Evolutionary conservation across 2,888 invertebrate species (phyloP).

Genomic region (Orchesella flavescens): DNA sequence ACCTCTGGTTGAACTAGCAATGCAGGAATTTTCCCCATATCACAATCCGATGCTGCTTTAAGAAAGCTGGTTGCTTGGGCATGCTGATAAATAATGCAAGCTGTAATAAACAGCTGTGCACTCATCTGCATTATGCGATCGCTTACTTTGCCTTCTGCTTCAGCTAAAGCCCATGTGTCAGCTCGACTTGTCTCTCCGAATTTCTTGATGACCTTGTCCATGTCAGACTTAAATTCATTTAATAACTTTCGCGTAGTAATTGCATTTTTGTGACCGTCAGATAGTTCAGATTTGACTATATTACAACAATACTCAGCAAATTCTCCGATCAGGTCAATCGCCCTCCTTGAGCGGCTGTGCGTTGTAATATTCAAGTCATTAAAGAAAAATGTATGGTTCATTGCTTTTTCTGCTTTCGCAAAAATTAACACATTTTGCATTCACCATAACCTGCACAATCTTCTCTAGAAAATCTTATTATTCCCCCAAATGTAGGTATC

Average conservation of each 20-base stretch:
- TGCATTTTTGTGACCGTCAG: not conserved
- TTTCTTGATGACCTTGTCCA: not conserved
- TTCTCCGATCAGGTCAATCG: not conserved
- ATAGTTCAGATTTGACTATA: not conserved
- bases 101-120: not conserved
- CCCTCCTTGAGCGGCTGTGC: not conserved
- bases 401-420: not conserved
- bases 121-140: not conserved
- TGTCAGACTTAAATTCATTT: not conserved
- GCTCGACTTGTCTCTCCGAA: not conserved
- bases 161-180: not conserved
- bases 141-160: not conserved
- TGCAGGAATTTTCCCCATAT: not conserved
- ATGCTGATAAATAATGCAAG: not conserved
- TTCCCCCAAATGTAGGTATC: not conserved
- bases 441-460: not conserved
- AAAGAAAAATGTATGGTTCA: too few relatives aligned
- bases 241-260: not conserved
- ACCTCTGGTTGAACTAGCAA: not conserved
- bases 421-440: not conserved
- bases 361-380: not conserved
- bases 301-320: constrained; percentile 2
- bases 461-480: not conserved
- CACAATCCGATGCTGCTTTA: not conserved
- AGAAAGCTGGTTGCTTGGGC: not conserved